A percentile compares a stretch with the other conserved stretches of the same genome.
phyloP scores from a whole-genome alignment of 2,888 invertebrate species.

The Cerceris rybyensis region DNA sequence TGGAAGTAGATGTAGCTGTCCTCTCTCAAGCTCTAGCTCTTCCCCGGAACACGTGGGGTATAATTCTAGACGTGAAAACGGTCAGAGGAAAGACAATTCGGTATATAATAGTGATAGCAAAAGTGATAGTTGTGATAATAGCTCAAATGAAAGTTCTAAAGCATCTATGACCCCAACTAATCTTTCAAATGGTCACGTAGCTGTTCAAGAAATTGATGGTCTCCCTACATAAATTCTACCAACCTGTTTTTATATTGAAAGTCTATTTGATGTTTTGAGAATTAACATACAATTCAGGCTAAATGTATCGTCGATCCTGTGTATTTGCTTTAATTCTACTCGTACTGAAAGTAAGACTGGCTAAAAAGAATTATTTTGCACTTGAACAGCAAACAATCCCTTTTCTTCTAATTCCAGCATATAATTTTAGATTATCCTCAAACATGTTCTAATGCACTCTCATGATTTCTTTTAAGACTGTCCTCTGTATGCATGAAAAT shows the following conservation, averaged over 20 bases:
- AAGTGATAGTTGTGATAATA: conserved; percentile 80
- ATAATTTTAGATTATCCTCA: conserved; percentile 41
- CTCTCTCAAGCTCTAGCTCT: conserved; percentile 64
- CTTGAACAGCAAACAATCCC: conserved; percentile 21
- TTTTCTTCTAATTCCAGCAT: conserved; percentile 33
- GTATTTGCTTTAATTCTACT: conserved; percentile 44
- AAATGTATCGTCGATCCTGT: conserved; percentile 32
- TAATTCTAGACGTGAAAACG: conserved; percentile 63
- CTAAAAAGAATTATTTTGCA: conserved; percentile 34
- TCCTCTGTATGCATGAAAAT: conserved; percentile 56
- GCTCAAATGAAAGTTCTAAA: conserved; percentile 57
- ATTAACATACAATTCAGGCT: conserved; percentile 33
- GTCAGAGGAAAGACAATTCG: conserved; percentile 66
- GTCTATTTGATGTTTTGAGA: conserved; percentile 50
- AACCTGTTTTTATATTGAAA: conserved; percentile 40
- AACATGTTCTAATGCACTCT: conserved; percentile 41
- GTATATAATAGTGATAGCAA: conserved; percentile 81
- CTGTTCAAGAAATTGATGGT: conserved; percentile 65
- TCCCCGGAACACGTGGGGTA: conserved; percentile 54
- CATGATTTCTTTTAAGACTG: conserved; percentile 57
- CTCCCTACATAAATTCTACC: conserved; percentile 68
- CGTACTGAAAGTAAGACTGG: conserved; percentile 27
- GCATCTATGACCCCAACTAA: conserved; percentile 47
- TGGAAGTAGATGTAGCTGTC: conserved; percentile 70
- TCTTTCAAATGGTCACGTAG: conserved; percentile 64